Evolutionary conservation across 2,888 invertebrate genomes (phyloP).

Genomic region (Drosophila ustulata): DNA sequence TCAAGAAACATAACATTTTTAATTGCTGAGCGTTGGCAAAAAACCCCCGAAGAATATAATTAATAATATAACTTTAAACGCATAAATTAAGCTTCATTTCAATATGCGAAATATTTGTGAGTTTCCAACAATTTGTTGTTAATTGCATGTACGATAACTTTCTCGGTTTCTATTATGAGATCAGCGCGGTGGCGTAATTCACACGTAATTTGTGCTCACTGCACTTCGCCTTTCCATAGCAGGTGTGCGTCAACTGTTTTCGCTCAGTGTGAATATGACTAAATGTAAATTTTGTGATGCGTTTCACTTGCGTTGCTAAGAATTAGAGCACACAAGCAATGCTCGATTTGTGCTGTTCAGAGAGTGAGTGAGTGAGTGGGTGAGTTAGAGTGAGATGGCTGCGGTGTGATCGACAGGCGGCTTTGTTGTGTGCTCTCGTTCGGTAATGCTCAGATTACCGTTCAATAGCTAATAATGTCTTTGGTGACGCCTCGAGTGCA

Average conservation of each 20-base stretch:
- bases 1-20: too few species aligned
- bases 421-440: neutral
- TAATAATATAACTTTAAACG: too few species aligned
- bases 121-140: neutral
- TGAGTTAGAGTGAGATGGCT: neutral
- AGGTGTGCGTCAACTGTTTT: neutral
- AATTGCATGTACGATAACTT: neutral
- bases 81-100: too few species aligned
- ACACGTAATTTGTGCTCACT: neutral
- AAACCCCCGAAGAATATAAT: too few species aligned
- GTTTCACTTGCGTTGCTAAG: neutral
- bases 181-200: constrained; percentile 2
- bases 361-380: neutral
- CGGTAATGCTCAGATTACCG: constrained; percentile 36
- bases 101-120: neutral
- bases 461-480: constrained; percentile 48
- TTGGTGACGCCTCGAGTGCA: constrained; percentile 43
- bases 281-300: constrained; percentile 1
- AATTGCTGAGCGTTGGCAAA: too few species aligned
- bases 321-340: constrained; percentile 2
- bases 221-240: neutral
- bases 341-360: constrained; percentile 1
- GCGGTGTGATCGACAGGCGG: neutral
- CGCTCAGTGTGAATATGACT: neutral
- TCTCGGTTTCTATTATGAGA: neutral